phyloP scores from a whole-genome alignment of 2,888 invertebrate species.

The Euzophera pinguis region DNA sequence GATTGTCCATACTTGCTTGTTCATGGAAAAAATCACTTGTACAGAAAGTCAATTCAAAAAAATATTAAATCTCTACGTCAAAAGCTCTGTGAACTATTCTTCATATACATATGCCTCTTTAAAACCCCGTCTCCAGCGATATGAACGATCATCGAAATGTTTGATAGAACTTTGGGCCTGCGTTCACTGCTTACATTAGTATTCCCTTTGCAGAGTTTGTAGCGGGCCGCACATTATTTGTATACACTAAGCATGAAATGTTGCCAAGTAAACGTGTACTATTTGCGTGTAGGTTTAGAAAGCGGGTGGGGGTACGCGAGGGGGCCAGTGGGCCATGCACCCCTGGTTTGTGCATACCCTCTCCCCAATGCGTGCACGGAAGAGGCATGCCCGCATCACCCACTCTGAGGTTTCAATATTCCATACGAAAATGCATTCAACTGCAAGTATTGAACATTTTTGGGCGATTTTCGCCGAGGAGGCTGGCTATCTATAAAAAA shows the following conservation, averaged over 20 bases:
- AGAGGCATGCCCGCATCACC: constrained; percentile 63
- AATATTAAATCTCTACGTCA: not conserved
- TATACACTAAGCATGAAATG: constrained; percentile 79
- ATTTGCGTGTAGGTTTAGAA: constrained; percentile 78
- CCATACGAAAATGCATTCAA: constrained; percentile 72
- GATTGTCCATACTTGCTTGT: no score
- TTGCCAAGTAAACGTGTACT: constrained; percentile 78
- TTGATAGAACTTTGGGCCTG: constrained; percentile 50
- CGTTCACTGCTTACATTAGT: constrained; percentile 54
- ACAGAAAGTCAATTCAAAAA: no score
- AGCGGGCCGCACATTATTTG: constrained; percentile 74
- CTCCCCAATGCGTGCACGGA: constrained; percentile 63
- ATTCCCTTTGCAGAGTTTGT: constrained; percentile 72
- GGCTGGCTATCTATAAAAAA: not conserved
- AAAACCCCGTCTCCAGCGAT: constrained; percentile 30
- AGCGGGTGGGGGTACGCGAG: constrained; percentile 51
- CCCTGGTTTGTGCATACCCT: constrained; percentile 28
- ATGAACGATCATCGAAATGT: constrained; percentile 51
- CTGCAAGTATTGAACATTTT: constrained; percentile 49
- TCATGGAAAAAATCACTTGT: no score
- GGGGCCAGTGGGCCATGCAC: constrained; percentile 28
- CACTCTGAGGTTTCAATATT: constrained; percentile 73
- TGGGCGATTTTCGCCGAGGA: constrained; percentile 34
- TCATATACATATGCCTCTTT: not conserved
- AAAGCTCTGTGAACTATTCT: not conserved